phyloP scores from a whole-genome alignment of 2,797 vertebrate genomes.

The Danio choprae region DNA sequence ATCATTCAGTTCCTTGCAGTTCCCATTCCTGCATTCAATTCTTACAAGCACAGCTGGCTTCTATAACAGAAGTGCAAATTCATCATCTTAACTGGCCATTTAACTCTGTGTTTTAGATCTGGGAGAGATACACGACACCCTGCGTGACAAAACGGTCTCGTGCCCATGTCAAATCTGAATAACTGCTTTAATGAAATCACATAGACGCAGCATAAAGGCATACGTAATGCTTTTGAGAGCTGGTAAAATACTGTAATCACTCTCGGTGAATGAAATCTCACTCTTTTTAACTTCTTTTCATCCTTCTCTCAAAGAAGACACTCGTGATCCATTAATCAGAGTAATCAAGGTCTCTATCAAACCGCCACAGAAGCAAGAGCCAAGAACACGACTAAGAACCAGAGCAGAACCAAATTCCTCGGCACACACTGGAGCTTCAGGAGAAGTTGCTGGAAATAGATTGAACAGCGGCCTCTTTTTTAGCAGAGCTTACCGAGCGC shows the following conservation, averaged over 20 bases:
- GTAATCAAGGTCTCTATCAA: conserved; percentile 52
- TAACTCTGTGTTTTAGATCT: conserved; percentile 79
- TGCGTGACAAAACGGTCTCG: conserved; percentile 1
- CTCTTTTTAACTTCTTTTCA: conserved; percentile 31
- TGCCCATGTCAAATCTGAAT: conserved; percentile 30
- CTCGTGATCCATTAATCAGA: conserved; percentile 52
- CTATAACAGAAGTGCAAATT: conserved; percentile 65
- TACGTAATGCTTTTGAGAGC: conserved; percentile 56
- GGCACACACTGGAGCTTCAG: conserved; percentile 26
- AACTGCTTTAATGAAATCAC: conserved; percentile 63
- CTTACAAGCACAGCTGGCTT: conserved; percentile 17
- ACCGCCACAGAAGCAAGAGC: not conserved
- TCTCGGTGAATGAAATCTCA: conserved; percentile 28
- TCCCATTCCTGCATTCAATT: not conserved
- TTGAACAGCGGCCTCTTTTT: conserved; percentile 27
- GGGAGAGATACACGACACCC: conserved; percentile 77
- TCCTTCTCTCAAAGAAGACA: conserved; percentile 36
- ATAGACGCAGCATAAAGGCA: conserved; percentile 79
- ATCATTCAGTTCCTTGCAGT: not conserved
- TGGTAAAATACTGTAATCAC: conserved; percentile 20
- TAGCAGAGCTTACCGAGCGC: conserved; percentile 19
- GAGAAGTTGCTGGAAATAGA: conserved; percentile 42
- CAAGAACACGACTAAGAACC: not conserved
- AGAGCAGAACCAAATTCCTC: not conserved
- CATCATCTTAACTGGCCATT: conserved; percentile 91